A percentile compares a stretch with the other conserved stretches of the same genome.
These are phyloP conservation scores for Drosophila ficusphila DNA, from an alignment of 1,140 invertebrate species.

Conservation along the genomic window DNA sequence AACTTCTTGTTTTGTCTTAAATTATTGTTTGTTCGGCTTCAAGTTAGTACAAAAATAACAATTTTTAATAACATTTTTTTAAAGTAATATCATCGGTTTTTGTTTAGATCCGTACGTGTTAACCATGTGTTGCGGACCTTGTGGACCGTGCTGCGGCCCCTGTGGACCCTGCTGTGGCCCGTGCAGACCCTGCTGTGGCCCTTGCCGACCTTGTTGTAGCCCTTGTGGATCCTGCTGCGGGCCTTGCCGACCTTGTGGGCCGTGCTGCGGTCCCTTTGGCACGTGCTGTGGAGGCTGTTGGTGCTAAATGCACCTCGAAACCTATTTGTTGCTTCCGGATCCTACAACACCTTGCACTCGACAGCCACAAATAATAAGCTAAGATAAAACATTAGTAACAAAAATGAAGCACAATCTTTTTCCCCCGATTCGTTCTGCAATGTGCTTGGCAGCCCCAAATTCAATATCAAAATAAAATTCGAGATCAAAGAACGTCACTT, in stretches of 20 bases:
- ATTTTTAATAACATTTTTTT: background rate
- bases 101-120: conserved; percentile 8
- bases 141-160: conserved; percentile 27
- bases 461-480: too few relatives aligned
- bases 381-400: too few relatives aligned
- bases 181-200: conserved; percentile 6
- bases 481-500: too few relatives aligned
- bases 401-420: too few relatives aligned
- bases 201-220: conserved; percentile 4
- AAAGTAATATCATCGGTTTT: too few relatives aligned
- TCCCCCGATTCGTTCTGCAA: too few relatives aligned
- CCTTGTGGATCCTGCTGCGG: conserved; percentile 2
- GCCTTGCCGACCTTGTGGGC: conserved; percentile 1
- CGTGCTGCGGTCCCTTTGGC: conserved; percentile 14
- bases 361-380: too few relatives aligned
- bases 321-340: too few relatives aligned
- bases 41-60: background rate
- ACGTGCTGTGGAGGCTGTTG: conserved; percentile 21
- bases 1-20: conserved; percentile 16
- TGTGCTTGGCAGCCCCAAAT: too few relatives aligned
- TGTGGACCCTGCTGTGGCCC: conserved; percentile 23
- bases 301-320: background rate
- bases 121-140: conserved; percentile 29
- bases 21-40: conserved; percentile 7
- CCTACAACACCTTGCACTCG: too few relatives aligned